Percentiles rank a stretch among this genome's conserved stretches.
phyloP scores from a whole-genome alignment of 2,888 invertebrate species.

The Drosophila diplacantha region DNA sequence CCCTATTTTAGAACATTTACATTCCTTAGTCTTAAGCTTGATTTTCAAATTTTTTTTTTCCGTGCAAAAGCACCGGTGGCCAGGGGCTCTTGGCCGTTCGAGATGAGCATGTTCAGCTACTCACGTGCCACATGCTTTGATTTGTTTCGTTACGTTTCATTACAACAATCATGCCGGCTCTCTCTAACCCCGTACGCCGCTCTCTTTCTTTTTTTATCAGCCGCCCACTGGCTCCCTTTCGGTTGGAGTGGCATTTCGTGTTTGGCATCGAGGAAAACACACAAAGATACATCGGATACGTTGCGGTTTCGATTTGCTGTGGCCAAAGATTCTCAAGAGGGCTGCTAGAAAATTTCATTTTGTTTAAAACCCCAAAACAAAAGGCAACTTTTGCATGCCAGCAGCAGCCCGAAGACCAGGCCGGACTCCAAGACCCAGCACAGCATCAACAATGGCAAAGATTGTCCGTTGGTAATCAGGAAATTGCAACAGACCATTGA shows the following conservation, averaged over 20 bases:
- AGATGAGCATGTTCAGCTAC: slow-evolving; percentile 58
- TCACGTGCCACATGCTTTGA: slow-evolving; percentile 71
- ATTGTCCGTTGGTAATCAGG: slow-evolving; percentile 55
- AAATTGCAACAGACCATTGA: slow-evolving; percentile 57
- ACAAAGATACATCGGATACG: slow-evolving; percentile 23
- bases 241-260: slow-evolving; percentile 31
- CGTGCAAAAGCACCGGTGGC: slow-evolving; percentile 18
- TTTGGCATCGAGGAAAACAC: slow-evolving; percentile 15
- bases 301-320: slow-evolving; percentile 60
- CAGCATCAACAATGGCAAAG: slow-evolving; percentile 23
- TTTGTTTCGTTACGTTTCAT: slow-evolving; percentile 70
- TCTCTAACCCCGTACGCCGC: slow-evolving; percentile 3
- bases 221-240: background rate
- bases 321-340: slow-evolving; percentile 57
- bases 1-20: background rate
- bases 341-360: slow-evolving; percentile 61
- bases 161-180: slow-evolving; percentile 58
- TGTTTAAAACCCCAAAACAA: slow-evolving; percentile 51
- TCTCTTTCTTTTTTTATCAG: slow-evolving; percentile 9
- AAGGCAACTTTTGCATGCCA: slow-evolving; percentile 51
- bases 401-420: slow-evolving; percentile 9
- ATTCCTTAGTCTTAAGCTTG: background rate
- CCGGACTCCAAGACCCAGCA: slow-evolving; percentile 18
- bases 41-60: background rate
- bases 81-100: slow-evolving; percentile 13